Base-by-base conservation (phyloP, 1,140 invertebrate genomes). In the Charaxes varanes region DNA sequence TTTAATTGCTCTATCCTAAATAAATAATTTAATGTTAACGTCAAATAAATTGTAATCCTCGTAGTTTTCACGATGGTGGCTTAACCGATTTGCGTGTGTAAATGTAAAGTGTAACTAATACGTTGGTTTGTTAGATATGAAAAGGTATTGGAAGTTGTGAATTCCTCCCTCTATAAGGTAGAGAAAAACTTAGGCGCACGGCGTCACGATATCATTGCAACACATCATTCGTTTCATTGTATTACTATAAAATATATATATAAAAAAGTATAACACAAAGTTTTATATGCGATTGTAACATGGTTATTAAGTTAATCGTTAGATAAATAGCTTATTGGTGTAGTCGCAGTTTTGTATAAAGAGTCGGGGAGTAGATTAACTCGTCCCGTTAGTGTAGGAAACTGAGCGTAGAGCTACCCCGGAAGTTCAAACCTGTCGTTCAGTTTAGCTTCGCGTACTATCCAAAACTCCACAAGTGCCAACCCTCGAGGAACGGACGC, bases 401-500 rank as follows among this genome's bases (percentile, higher is more conserved):
- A 8, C 21, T 22, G 3, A 22, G 6, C 6, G 26, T 28, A 28
- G 11, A 6, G 7, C 15, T 16, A 15, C 13, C 13, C 15, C 14
- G 4, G 5, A 16, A 16, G 1, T 3, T 33, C 1, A 16, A 22
- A 4, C n/a, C n/a, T 35, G 8, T 5, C 19, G 12, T 14, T 15
- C 34, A 17, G 22, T 17, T 22, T 10, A 24, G 30, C 30, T 19
- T 28, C 27, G n/a, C 18, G 41, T 27, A 3, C 42, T 42, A 44
- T 44, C 37, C 23, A 24, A 44, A 60, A 55, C 72, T 73, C 69
- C 74, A 42, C 54, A 74, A 76, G 74, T 79, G 72, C 74, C 72
- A 79, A 80, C 46, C 24, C 56, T 41, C 49, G 43, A 17, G 15
- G 28, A 40, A 50, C 54, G 48, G 48, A 53, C 51, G 18, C 51